Base-by-base conservation (phyloP, 2,888 invertebrate genomes). In the Zootermopsis nevadensis region DNA sequence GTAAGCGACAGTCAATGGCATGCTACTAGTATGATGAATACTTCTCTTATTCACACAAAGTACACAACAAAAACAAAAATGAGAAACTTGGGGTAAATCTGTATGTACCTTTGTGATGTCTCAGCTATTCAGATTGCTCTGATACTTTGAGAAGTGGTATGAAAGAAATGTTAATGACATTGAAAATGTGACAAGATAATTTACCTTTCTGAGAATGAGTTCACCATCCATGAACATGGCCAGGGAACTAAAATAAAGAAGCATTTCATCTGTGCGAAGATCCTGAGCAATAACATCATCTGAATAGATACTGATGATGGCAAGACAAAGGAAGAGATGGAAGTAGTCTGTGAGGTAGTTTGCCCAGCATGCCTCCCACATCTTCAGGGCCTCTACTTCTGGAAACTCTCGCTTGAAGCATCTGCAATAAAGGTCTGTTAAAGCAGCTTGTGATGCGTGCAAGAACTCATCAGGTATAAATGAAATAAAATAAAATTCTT, bases 341-440 rank as follows among this genome's bases (percentile, higher is more conserved):
- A 99, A 99, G 89, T 98, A 98, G 89, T 98, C 97, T 0, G 98
- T 98, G 88, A 98, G 93, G 89, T 97, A 98, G 90, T 97, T 97
- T 0, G 98, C 95, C 99, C 99, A 99, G 90, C 98, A 99, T 3
- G 98, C 96, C 90, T 98, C 97, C 98, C 98, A 98, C 95, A 98
- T 97, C 53, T 95, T 92, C 74, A 98, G 92, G 0, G 97, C 97
- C 60, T 96, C 95, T 24, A 94, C 93, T 89, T 97, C 97, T 0
- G 96, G 95, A 88, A 98, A 98, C 89, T 98, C 98, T 0, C 98
- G 92, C 87, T 97, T 97, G 90, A 98, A 97, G 89, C 98, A 97
- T 85, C 95, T 95, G 89, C n/a, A 90, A 89, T 80, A 38, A 84
- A 60, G 4, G n/a, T 10, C 48, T 19, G 48, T 48, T 48, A 27